A percentile compares a stretch with the other conserved stretches of the same genome.
Evolutionary conservation across 2,113 vertebrate genomes (phyloP).

Genomic region (Cephalopterus ornatus): DNA sequence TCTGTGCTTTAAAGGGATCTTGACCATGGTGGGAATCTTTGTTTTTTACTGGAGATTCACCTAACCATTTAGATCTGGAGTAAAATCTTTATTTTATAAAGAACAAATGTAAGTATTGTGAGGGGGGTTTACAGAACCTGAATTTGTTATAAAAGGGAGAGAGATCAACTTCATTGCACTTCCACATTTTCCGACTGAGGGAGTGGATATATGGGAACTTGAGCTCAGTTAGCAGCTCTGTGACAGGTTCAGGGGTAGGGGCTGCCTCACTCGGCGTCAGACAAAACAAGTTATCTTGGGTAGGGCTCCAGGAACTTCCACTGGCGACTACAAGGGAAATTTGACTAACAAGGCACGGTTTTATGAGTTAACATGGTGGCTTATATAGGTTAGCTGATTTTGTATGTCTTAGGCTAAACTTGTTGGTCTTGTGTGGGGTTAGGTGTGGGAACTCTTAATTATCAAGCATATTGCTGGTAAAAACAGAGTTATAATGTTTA

Average conservation of each 20-base stretch:
- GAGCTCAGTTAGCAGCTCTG: not conserved
- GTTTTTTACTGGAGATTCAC: slow-evolving; percentile 33
- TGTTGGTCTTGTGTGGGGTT: slow-evolving; percentile 47
- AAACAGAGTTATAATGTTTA: not conserved
- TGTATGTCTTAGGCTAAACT: slow-evolving; percentile 51
- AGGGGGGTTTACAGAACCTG: not conserved
- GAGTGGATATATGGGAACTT: not conserved
- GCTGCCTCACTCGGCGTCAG: not conserved
- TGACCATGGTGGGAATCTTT: slow-evolving; percentile 47
- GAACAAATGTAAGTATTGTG: slow-evolving; percentile 63
- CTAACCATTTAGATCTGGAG: slow-evolving; percentile 39
- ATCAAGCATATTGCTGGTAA: not conserved
- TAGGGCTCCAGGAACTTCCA: not conserved
- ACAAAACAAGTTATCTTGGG: not conserved
- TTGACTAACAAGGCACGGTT: not conserved
- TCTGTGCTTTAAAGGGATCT: slow-evolving; percentile 31
- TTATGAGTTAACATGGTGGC: slow-evolving; percentile 45
- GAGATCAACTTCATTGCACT: not conserved
- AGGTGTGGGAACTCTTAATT: slow-evolving; percentile 53
- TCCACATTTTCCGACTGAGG: not conserved
- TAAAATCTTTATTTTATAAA: slow-evolving; percentile 5
- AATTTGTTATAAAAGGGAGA: not conserved
- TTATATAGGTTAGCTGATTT: slow-evolving; percentile 61
- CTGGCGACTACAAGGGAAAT: not conserved
- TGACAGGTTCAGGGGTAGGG: not conserved